Base-by-base conservation (phyloP, 2,113 vertebrate genomes). In the Manacus vitellinus region DNA sequence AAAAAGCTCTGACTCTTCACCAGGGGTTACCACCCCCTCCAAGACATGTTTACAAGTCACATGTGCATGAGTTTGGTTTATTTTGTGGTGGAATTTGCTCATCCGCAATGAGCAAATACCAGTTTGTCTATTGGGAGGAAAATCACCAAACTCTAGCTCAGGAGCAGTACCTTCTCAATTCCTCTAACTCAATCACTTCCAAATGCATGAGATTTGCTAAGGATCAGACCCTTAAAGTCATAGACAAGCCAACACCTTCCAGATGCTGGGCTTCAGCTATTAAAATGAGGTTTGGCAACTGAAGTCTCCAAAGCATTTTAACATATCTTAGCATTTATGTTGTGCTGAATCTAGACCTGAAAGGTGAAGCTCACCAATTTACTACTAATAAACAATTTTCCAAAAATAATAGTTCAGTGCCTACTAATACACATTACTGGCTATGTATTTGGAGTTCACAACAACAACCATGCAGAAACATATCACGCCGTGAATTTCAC, bases 61-160 rank as follows among this genome's bases (percentile, higher is more conserved):
- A 0, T 3, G 44, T 66, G 28, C 3, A 1, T 14, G 25, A 51
- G 14, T n/a, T 5, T 8, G n/a, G 31, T 21, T 74, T 63, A 55
- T 41, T 89, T 30, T 54, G 41, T 6, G 35, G 30, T n/a, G 63
- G 17, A n/a, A 18, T 4, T 2, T 77, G 33, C 43, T 22, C 20
- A 35, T 31, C 31, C 4, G 1, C 68, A 12, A 3, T 0, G 16
- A 54, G 27, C 46, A 17, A 15, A 16, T 6, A 24, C 0, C 28
- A 20, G 7, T 65, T 14, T 12, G 37, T 2, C 0, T 13, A n/a
- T 2, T 56, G 55, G 52, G 46, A 80, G 43, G 67, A 88, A 28
- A 62, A 72, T 6, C 58, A 47, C 3, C 5, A 0, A 18, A 23
- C 27, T 27, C 17, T 68, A n/a, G 17, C 30, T 18, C 65, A 61